These are phyloP conservation scores for Chelonia mydas DNA, from an alignment of 2,797 vertebrate genomes.

Conservation along the genomic window DNA sequence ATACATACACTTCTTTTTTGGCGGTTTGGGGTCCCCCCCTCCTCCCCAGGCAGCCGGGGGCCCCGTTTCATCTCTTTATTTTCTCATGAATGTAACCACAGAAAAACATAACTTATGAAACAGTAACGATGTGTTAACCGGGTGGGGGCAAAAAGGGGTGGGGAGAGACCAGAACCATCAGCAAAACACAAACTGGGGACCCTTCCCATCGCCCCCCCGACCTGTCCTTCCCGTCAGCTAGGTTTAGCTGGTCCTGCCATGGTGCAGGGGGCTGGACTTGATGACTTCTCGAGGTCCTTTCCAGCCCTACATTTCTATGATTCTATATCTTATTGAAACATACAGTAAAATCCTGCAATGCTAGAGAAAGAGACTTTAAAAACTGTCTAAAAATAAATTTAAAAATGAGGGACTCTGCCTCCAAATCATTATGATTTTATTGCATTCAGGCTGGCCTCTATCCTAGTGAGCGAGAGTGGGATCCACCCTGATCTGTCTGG, in stretches of 20 bases:
- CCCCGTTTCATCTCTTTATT: too few species aligned
- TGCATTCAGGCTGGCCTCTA: conserved; percentile 3
- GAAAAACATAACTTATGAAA: too few species aligned
- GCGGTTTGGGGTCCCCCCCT: too few species aligned
- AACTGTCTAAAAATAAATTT: conserved; percentile 7
- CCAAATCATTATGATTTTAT: conserved; percentile 6
- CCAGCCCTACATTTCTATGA: not conserved
- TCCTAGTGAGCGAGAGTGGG: not conserved
- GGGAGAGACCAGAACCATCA: too few species aligned
- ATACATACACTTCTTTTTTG: not conserved
- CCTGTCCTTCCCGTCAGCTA: not conserved
- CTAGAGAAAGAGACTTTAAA: not conserved
- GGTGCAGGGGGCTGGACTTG: not conserved
- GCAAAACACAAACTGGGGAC: too few species aligned
- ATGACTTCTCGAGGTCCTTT: not conserved
- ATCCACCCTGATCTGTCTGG: not conserved
- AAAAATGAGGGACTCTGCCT: conserved; percentile 35
- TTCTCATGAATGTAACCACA: too few species aligned
- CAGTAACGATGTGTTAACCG: too few species aligned
- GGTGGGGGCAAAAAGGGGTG: too few species aligned
- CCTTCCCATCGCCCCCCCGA: too few species aligned
- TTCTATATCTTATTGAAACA: not conserved
- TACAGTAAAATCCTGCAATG: not conserved
- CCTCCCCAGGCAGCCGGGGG: too few species aligned
- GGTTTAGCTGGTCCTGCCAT: not conserved